Evolutionary conservation across 1,140 invertebrate species (phyloP), one percentile per base, ranked within the genome.

Genomic region (Rhagoletis zephyria): DNA sequence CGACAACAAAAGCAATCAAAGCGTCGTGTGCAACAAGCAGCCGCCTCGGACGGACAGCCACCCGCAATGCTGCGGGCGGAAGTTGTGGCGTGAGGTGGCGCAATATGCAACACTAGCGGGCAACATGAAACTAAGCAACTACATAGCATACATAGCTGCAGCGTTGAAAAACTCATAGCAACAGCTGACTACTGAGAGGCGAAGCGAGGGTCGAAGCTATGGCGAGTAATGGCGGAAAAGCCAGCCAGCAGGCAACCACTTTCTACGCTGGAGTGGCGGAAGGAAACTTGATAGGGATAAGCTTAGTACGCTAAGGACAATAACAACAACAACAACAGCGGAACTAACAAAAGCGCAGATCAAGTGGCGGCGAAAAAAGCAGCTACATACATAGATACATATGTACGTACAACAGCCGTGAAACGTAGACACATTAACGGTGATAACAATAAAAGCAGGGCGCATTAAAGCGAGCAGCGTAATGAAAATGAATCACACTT

Each of bases 261-360:
- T 30, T 30, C 30, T 30, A 30, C 30, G 61, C 12, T 63, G 12
- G 48, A 81, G 74, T 81, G 48, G 74, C 74, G 74, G 74, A 81
- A 81, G 74, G 74, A 81, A 81, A 81, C 74, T 81, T 81, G 74
- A 81, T 81, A 81, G 45, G 48, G 74, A 81, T 81, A 81, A 81
- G 74, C 74, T 81, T 81, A 56, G 48, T 56, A 48, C 74, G 16
- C 14, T n/a, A 56, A 81, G 7, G 56, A 56, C 7, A 81, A 56
- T n/a, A 81, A 81, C 16, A 81, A 81, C 30, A 30, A 30, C 30
- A 30, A 30, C 30, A 30, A 30, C 30, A 30, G 30, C 30, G 30
- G 30, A 30, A 30, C 30, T 30, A 30, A 30, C 30, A 30, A 30
- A 30, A 5, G 48, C n/a, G 19, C 1, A 59, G 51, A 51, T 81